phyloP scores from a whole-genome alignment of 2,888 invertebrate genomes.

The Agrochola lychnidis region DNA sequence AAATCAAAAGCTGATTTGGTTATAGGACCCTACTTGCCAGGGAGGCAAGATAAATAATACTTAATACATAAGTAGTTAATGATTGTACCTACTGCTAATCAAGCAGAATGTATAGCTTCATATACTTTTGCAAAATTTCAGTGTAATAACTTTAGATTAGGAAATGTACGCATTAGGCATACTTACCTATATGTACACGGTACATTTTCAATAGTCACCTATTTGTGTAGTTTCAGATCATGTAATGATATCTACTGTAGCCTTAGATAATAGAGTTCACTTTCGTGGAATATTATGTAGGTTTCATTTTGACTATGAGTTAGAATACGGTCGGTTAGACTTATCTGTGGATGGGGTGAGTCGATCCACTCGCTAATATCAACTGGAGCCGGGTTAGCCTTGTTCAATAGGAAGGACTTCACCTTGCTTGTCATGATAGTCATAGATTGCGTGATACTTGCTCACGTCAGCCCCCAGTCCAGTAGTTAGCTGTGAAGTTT shows the following conservation, averaged over 20 bases:
- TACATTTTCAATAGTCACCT: constrained; percentile 1
- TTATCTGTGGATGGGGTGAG: constrained; percentile 78
- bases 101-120: constrained; percentile 25
- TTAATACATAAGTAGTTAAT: constrained; percentile 1
- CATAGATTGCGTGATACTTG: constrained; percentile 72
- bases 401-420: constrained; percentile 75
- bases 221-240: background rate
- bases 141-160: background rate
- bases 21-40: constrained; percentile 58
- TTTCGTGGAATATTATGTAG: constrained; percentile 13
- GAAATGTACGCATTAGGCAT: background rate
- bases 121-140: background rate
- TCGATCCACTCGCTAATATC: constrained; percentile 75
- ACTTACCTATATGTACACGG: constrained; percentile 45
- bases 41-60: constrained; percentile 1
- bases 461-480: constrained; percentile 78
- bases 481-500: constrained; percentile 84
- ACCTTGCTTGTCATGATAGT: constrained; percentile 71
- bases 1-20: constrained; percentile 62
- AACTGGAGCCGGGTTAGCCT: constrained; percentile 79
- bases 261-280: constrained; percentile 20
- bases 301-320: constrained; percentile 44
- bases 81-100: background rate
- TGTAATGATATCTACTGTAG: constrained; percentile 27
- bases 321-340: constrained; percentile 70